A percentile compares a stretch with the other conserved stretches of the same genome.
Conservation (phyloP, 2,888 invertebrate genomes). For the Acrobasis suavella region DNA sequence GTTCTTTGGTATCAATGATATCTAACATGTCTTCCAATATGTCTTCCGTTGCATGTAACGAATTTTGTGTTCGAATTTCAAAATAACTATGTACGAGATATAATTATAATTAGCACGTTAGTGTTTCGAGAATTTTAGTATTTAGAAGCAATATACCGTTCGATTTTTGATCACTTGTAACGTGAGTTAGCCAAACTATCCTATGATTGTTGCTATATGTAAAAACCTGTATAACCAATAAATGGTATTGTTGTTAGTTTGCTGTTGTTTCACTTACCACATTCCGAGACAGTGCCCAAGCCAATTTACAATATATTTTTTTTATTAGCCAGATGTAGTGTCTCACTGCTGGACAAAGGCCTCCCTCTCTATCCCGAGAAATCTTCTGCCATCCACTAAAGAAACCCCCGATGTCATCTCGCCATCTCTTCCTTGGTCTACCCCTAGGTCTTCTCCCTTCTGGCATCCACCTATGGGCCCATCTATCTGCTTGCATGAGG, state of each 20-base stretch:
- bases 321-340: no score
- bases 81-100: constrained; percentile 26
- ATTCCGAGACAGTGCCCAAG: no score
- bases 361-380: no score
- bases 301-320: no score
- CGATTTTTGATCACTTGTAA: constrained; percentile 57
- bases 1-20: no score
- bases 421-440: no score
- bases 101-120: constrained; percentile 32
- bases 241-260: constrained; percentile 79
- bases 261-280: constrained; percentile 42
- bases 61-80: constrained; percentile 22
- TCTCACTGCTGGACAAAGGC: no score
- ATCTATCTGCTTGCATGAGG: no score
- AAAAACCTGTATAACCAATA: constrained; percentile 79
- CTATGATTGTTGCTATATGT: constrained; percentile 76
- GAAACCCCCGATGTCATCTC: no score
- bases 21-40: constrained; percentile 60
- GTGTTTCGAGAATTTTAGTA: constrained; percentile 45
- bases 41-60: constrained; percentile 43
- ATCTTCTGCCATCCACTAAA: no score
- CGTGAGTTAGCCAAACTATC: constrained; percentile 59
- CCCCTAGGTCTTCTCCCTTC: no score
- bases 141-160: constrained; percentile 64
- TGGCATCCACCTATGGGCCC: no score